Percentiles rank a stretch among this genome's conserved stretches.
Conservation (phyloP, 2,888 invertebrate genomes). For the Bibio marci region DNA sequence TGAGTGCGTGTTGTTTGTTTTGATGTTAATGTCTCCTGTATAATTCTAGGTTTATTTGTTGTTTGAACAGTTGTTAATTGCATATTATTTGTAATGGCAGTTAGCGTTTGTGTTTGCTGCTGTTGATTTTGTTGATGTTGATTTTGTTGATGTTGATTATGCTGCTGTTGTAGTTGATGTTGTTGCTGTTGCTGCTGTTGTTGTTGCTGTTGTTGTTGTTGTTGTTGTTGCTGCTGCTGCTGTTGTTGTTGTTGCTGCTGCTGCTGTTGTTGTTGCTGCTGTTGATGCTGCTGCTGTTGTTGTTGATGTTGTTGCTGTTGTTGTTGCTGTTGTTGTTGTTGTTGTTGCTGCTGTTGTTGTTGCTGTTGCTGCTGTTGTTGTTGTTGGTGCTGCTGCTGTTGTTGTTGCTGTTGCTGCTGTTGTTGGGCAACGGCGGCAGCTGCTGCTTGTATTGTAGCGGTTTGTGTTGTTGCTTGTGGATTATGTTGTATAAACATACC, state of each 20-base stretch:
- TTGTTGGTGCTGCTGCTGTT: background rate
- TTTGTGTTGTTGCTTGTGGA: constrained; percentile 37
- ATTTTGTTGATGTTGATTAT: constrained; percentile 39
- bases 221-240: constrained; percentile 13
- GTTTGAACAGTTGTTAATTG: constrained; percentile 4
- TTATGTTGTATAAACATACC: constrained; percentile 69
- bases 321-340: background rate
- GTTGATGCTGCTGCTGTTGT: constrained; percentile 23
- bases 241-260: constrained; percentile 16
- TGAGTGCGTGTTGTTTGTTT: constrained; percentile 21
- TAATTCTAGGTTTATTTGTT: constrained; percentile 31
- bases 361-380: background rate
- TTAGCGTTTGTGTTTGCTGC: constrained; percentile 15
- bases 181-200: constrained; percentile 24
- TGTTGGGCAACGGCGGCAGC: background rate
- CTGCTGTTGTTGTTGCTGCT: constrained; percentile 7
- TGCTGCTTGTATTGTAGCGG: constrained; percentile 34
- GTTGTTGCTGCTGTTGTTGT: constrained; percentile 1
- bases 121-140: constrained; percentile 37
- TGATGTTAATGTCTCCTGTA: constrained; percentile 36
- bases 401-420: constrained; percentile 3
- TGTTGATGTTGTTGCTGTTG: background rate
- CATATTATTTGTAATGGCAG: background rate
- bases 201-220: constrained; percentile 12
- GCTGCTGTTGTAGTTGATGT: constrained; percentile 28